Evolutionary conservation across 2,888 invertebrate genomes (phyloP), one percentile per base, ranked within the genome.

Genomic region (Mythimna ferrago): DNA sequence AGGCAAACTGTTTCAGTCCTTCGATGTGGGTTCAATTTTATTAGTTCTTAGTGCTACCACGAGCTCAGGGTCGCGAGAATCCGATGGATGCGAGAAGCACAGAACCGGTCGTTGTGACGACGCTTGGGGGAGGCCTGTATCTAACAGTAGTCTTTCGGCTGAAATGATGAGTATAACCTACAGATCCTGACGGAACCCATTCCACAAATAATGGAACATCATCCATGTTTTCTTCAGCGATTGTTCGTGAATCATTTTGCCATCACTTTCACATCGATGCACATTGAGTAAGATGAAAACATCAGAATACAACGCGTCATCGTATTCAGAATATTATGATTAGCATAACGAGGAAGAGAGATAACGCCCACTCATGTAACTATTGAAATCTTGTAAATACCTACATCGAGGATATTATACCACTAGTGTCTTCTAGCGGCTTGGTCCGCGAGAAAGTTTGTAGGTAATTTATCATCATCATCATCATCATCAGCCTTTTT

Each of bases 251-350:
- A 76, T 91, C 89, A 89, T 77, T 83, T 71, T 73, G 81, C 87
- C 90, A 91, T 92, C 90, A 89, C 90, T 92, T 92, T 91, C 89
- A 86, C 88, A 92, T 91, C 89, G 86, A 89, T 87, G 71, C 75
- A 78, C 78, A 58, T 73, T 66, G 63, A 66, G 60, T 63, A 72
- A 84, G 77, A 56, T 69, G 69, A 58, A 72, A 72, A 73, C 77
- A 86, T 85, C 77, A 67, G 79, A 90, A 89, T 90, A 89, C 76
- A 81, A 87, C 87, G 70, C 86, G 88, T 92, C 92, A 92, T 90
- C 82, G 80, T 80, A 71, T 87, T 89, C 86, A 89, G 82, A 82
- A 88, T 60, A 48, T 48, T 48, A 76, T 81, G 82, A 90, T 92
- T 91, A 92, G 83, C 91, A 92, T 92, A 91, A 90, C 88, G 86